These are phyloP conservation scores for Caenorhabditis auriculariae DNA, from an alignment of 2,888 invertebrate species.

Conservation along the genomic window DNA sequence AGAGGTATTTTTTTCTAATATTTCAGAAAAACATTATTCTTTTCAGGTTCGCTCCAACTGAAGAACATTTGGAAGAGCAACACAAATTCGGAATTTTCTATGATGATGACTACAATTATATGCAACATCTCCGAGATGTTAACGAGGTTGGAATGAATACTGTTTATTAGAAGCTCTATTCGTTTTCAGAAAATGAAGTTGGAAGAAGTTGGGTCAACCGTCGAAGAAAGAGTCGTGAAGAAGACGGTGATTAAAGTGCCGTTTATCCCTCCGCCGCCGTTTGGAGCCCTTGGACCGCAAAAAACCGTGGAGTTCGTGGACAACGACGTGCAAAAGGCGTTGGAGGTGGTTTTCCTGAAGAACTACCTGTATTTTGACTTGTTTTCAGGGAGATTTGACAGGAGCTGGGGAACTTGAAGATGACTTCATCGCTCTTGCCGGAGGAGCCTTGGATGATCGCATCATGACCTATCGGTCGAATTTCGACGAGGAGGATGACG, in stretches of 20 bases:
- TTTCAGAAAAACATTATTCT: neutral
- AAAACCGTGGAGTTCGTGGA: constrained; percentile 29
- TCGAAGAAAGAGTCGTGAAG: constrained; percentile 25
- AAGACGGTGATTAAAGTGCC: constrained; percentile 12
- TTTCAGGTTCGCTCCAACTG: constrained; percentile 24
- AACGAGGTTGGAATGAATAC: constrained; percentile 16
- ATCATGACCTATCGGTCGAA: constrained; percentile 8
- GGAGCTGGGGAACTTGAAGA: constrained; percentile 85
- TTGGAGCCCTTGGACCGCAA: constrained; percentile 7
- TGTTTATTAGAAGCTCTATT: neutral
- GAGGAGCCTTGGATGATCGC: constrained; percentile 64
- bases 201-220: constrained; percentile 10
- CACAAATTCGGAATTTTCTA: constrained; percentile 86
- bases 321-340: constrained; percentile 34
- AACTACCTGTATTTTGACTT: constrained; percentile 16
- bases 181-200: constrained; percentile 27
- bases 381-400: constrained; percentile 71
- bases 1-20: constrained; percentile 5
- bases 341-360: constrained; percentile 20
- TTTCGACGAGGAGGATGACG: constrained; percentile 25
- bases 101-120: constrained; percentile 91
- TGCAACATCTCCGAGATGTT: constrained; percentile 79
- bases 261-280: constrained; percentile 15
- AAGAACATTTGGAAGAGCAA: constrained; percentile 67
- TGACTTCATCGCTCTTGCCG: constrained; percentile 84